Base-by-base conservation (phyloP, 2,888 invertebrate genomes). In the Urechis unicinctus region DNA sequence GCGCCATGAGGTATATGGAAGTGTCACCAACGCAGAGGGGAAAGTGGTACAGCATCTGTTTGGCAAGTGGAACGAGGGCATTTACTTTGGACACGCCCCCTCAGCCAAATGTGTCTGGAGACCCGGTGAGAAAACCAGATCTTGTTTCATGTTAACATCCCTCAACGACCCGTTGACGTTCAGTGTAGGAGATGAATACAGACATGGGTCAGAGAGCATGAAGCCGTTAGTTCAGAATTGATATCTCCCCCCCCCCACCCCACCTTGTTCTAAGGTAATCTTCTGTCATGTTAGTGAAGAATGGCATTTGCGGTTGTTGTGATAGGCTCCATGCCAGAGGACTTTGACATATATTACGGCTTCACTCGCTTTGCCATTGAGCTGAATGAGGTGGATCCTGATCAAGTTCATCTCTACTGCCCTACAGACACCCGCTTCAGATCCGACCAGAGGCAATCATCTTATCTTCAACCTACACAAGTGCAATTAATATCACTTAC, bases 351-450 rank as follows among this genome's bases (percentile, higher is more conserved):
- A 55, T 90, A 88, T 79, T 90, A 89, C 78, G 89, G 89, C 2
- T 90, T 90, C 80, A 88, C 89, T 3, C 81, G 87, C 64, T 89
- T 89, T 79, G 89, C 90, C 29, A 88, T 89, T 78, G 89, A 89
- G 73, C 81, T 90, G 55, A 90, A 90, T 78, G 89, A 90, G 73
- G 61, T 72, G 3, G 85, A 86, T 59, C 65, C 67, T 29, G 85
- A 86, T 56, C 70, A 72, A 53, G 59, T 64, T 1, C 61, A 66
- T 17, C 71, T 79, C 63, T 77, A 89, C 60, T 88, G 89, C 0
- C 82, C 83, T 50, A 89, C 89, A 0, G 90, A 90, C 73, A 88
- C 88, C 0, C 79, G 89, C 57, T 83, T 86, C 68, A 83, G 89
- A 53, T 88, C 89, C 0, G 89, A 90, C 61, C 77, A 77, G 58